Evolutionary conservation across 2,888 invertebrate genomes (phyloP).

Genomic region (Timema podura): DNA sequence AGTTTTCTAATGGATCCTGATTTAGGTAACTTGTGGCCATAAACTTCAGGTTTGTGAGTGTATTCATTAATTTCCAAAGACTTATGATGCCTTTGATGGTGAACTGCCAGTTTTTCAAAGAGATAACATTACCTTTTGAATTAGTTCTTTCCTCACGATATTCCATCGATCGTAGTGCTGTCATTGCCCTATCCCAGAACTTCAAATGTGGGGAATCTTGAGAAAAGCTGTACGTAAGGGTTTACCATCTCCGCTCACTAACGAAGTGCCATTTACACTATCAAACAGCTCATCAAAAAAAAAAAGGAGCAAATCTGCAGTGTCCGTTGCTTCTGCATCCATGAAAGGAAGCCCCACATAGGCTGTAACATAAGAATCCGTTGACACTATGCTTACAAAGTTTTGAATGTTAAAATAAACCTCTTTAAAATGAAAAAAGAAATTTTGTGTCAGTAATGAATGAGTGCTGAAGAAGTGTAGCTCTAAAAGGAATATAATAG

Average conservation of each 20-base stretch:
- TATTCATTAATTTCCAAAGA: background rate
- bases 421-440: no score
- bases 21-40: background rate
- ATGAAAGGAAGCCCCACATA: background rate
- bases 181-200: background rate
- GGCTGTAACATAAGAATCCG: background rate
- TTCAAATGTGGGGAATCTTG: background rate
- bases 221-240: background rate
- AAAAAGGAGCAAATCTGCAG: constrained; percentile 5
- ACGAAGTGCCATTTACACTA: background rate
- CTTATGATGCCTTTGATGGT: background rate
- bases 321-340: background rate
- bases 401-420: background rate
- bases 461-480: no score
- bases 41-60: background rate
- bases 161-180: background rate
- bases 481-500: no score
- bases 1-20: constrained; percentile 9
- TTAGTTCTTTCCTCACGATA: background rate
- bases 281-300: constrained; percentile 11
- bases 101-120: background rate
- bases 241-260: background rate
- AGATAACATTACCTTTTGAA: background rate
- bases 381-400: background rate
- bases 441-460: no score